Conservation (phyloP, 2,113 vertebrate species). For the Opisthocomus hoazin region DNA sequence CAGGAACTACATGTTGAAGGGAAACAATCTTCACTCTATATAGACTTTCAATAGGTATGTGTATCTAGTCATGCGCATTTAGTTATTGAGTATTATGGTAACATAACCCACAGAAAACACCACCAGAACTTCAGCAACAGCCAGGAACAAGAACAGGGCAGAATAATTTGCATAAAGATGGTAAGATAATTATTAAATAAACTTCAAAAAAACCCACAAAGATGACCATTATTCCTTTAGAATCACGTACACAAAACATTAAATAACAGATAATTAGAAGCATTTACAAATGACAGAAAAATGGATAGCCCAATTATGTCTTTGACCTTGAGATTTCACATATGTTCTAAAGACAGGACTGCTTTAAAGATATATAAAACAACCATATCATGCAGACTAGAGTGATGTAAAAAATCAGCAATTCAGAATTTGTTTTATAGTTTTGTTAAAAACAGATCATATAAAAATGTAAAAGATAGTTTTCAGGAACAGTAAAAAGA, state of each 20-base stretch:
- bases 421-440: neutral
- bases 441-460: neutral
- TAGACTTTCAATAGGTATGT: neutral
- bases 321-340: neutral
- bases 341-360: neutral
- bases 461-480: neutral
- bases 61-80: neutral
- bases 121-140: neutral
- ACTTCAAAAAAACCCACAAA: neutral
- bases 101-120: neutral
- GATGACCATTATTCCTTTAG: neutral
- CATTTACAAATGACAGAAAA: neutral
- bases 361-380: neutral
- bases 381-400: neutral
- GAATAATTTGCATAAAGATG: neutral
- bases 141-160: neutral
- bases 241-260: neutral
- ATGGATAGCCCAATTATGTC: neutral
- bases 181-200: neutral
- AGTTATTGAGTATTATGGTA: neutral
- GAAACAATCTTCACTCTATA: neutral
- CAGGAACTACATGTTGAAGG: neutral
- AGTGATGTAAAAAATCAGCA: neutral
- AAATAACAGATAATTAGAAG: neutral
- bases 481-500: neutral